Evolutionary conservation across 2,888 invertebrate species (phyloP).

Genomic region (Polydrusus cervinus): DNA sequence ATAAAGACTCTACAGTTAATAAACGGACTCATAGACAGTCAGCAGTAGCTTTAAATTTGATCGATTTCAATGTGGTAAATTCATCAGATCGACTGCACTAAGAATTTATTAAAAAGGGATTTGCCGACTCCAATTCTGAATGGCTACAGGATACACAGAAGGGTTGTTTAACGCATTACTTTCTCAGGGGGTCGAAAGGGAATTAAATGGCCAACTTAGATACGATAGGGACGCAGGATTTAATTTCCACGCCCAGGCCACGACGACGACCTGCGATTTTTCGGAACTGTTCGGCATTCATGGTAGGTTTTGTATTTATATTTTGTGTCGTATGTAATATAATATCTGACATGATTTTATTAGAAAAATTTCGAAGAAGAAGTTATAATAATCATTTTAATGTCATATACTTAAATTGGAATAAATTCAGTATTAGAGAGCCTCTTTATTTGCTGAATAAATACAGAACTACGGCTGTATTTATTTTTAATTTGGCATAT

Average conservation of each 20-base stretch:
- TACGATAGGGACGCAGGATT: constrained; percentile 38
- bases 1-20: constrained; percentile 14
- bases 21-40: constrained; percentile 14
- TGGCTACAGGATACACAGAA: constrained; percentile 51
- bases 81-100: constrained; percentile 21
- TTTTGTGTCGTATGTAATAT: background rate
- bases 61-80: constrained; percentile 21
- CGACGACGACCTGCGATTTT: constrained; percentile 53
- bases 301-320: constrained; percentile 31
- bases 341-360: background rate
- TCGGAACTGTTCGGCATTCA: constrained; percentile 47
- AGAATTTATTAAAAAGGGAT: constrained; percentile 47
- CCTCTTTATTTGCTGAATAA: too few relatives aligned
- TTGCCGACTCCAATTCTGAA: constrained; percentile 30
- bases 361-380: too few relatives aligned
- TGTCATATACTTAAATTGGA: too few relatives aligned
- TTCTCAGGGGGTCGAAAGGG: constrained; percentile 33
- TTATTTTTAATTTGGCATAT: too few relatives aligned
- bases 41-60: constrained; percentile 10
- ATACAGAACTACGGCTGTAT: too few relatives aligned
- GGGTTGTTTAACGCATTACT: constrained; percentile 50
- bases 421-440: too few relatives aligned
- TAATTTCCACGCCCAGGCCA: constrained; percentile 44
- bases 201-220: constrained; percentile 35
- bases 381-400: too few relatives aligned